Base-by-base conservation (phyloP, 2,113 vertebrate genomes). In the Cryptoleucopteryx plumbea region DNA sequence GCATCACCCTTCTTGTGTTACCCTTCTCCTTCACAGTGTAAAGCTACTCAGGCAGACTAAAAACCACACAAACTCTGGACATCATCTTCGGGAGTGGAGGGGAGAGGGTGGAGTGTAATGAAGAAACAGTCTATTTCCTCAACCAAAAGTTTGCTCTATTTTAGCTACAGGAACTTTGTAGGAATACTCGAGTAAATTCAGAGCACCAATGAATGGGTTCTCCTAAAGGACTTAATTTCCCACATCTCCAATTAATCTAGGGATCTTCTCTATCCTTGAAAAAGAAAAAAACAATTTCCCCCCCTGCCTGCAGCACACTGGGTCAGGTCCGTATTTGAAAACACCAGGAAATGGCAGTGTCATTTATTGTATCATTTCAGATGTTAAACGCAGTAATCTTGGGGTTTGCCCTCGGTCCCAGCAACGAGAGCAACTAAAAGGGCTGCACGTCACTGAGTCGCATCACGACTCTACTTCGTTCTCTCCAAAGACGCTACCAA, bases 361-460 rank as follows among this genome's bases (percentile, higher is more conserved):
- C 21, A 40, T 61, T 71, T 62, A 43, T 2, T 58, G 12, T 23
- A 17, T 13, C 14, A 32, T 48, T 47, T 79, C 47, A 77, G 52
- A 71, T 8, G 16, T 67, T 6, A 68, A 94, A 72, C 4, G 34
- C 3, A 3, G 36, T 43, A 17, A 72, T 12, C 11, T 5, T n/a
- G 77, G 34, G 16, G 31, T 8, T 56, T 66, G 53, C 36, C 55
- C 48, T 73, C 48, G 40, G 58, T 47, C 45, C 80, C 80, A 52
- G n/a, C 62, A 59, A 75, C 0, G 2, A 75, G 38, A 74, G 68
- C 68, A 90, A 29, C 45, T 29, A 12, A 45, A 91, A 50, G 34
- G 53, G 47, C 62, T 68, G 26, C 48, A 48, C 0, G 1, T 26
- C 3, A 2, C 1, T 9, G 19, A 80, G 36, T 16, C 2, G 3